Evolutionary conservation across 2,797 vertebrate genomes (phyloP).

Genomic region (Odontamblyopus rebecca): DNA sequence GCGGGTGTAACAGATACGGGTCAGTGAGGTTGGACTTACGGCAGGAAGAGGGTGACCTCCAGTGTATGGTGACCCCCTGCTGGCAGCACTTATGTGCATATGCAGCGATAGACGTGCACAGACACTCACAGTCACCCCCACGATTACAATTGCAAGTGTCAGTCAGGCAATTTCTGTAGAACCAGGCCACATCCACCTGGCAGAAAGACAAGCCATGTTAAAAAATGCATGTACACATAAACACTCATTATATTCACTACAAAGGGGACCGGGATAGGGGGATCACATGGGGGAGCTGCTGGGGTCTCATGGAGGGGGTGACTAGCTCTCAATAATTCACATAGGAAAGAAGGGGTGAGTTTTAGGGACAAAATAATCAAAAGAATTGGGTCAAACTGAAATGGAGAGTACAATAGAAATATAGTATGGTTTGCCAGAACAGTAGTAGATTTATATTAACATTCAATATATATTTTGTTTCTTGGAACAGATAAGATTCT

Average conservation of each 20-base stretch:
- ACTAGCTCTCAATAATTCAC: constrained; percentile 72
- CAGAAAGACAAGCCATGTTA: constrained; percentile 25
- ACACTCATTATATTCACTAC: constrained; percentile 19
- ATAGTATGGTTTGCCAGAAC: constrained; percentile 18
- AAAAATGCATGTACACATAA: constrained; percentile 27
- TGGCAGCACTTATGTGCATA: constrained; percentile 98
- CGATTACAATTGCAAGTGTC: constrained; percentile 98
- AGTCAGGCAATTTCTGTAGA: constrained; percentile 96
- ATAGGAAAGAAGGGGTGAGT: constrained; percentile 50
- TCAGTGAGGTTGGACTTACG: constrained; percentile 77
- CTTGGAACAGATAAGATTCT: no score
- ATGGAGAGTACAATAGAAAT: constrained; percentile 51
- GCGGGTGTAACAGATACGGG: neutral
- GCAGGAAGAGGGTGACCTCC: constrained; percentile 90
- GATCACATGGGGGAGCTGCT: constrained; percentile 41
- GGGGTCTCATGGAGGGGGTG: constrained; percentile 56
- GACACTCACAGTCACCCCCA: constrained; percentile 94
- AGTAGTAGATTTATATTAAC: neutral
- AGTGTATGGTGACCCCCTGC: constrained; percentile 87
- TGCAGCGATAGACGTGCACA: constrained; percentile 93
- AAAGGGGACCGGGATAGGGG: constrained; percentile 24
- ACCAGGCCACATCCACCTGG: constrained; percentile 97
- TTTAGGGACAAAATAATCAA: constrained; percentile 50
- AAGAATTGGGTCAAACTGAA: constrained; percentile 64
- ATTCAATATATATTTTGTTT: neutral